These are phyloP conservation scores for Lepilemur ruficaudatus DNA, from an alignment of 2,797 vertebrate species.

Conservation along the genomic window DNA sequence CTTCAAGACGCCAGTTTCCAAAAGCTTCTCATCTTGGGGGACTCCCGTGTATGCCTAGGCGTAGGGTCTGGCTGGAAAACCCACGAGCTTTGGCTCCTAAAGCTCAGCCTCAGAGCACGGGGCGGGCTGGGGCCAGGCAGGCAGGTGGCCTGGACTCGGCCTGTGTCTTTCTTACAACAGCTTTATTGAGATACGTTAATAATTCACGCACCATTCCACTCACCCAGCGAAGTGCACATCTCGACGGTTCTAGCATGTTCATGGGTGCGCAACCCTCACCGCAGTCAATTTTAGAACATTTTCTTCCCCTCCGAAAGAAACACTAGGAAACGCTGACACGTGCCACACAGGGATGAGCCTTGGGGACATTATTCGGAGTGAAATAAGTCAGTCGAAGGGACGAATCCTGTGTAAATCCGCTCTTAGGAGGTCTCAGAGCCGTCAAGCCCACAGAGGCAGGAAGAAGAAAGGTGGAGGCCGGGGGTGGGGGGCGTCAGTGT, in stretches of 20 bases:
- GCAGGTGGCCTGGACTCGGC: neutral
- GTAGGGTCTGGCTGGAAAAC: neutral
- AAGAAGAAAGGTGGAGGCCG: neutral
- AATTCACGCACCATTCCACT: accelerated
- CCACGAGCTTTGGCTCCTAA: accelerated
- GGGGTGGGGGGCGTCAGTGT: neutral
- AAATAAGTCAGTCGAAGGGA: neutral
- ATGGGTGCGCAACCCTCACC: accelerated
- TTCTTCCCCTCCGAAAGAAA: neutral
- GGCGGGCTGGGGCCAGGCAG: too few species aligned
- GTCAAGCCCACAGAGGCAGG: neutral
- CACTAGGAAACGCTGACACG: accelerated
- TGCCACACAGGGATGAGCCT: too few species aligned
- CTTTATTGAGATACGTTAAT: neutral
- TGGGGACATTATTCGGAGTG: neutral
- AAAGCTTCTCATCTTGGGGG: neutral
- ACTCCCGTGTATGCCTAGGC: accelerated
- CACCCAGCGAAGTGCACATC: accelerated
- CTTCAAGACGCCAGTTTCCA: neutral
- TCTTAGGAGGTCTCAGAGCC: neutral
- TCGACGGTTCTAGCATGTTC: accelerated
- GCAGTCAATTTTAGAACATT: neutral
- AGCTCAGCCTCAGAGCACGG: neutral
- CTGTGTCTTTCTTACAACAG: neutral
- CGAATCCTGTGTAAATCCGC: too few species aligned